Evolutionary conservation across 2,888 invertebrate species (phyloP).

Genomic region (Chrysolina americana): DNA sequence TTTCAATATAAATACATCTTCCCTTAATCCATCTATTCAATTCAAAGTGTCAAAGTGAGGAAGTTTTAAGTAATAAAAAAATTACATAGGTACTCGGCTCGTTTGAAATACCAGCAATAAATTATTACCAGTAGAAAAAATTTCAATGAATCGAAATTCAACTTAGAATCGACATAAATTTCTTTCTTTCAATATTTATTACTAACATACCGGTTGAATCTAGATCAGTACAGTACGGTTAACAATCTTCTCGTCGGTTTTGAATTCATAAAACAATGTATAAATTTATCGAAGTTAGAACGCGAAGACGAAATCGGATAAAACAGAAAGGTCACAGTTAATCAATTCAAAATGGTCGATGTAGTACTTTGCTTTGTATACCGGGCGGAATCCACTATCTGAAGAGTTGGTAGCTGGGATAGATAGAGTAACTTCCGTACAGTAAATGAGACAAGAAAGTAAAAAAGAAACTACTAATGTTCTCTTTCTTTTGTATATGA

Average conservation of each 20-base stretch:
- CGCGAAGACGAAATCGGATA: conserved; percentile 23
- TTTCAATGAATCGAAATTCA: neutral
- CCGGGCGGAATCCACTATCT: neutral
- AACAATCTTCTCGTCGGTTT: neutral
- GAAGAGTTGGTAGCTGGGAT: neutral
- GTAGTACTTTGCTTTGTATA: conserved; percentile 13
- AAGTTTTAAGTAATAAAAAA: too few species aligned
- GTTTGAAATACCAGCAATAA: too few species aligned
- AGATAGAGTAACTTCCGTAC: neutral
- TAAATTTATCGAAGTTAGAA: conserved; percentile 5
- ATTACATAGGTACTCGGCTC: too few species aligned
- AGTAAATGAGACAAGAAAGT: too few species aligned
- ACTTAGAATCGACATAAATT: neutral
- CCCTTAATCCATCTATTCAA: too few species aligned
- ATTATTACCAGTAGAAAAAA: neutral
- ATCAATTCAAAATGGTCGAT: conserved; percentile 48
- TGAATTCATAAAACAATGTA: conserved; percentile 22
- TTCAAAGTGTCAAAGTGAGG: too few species aligned
- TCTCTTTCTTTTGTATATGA: too few species aligned
- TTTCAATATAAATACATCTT: too few species aligned
- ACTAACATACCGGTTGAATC: conserved; percentile 14
- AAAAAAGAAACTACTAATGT: too few species aligned
- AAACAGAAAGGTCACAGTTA: conserved; percentile 47
- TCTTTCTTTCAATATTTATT: conserved; percentile 8
- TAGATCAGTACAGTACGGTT: conserved; percentile 19